phyloP scores from a whole-genome alignment of 2,888 invertebrate species.

The Epsilonema sp. region DNA sequence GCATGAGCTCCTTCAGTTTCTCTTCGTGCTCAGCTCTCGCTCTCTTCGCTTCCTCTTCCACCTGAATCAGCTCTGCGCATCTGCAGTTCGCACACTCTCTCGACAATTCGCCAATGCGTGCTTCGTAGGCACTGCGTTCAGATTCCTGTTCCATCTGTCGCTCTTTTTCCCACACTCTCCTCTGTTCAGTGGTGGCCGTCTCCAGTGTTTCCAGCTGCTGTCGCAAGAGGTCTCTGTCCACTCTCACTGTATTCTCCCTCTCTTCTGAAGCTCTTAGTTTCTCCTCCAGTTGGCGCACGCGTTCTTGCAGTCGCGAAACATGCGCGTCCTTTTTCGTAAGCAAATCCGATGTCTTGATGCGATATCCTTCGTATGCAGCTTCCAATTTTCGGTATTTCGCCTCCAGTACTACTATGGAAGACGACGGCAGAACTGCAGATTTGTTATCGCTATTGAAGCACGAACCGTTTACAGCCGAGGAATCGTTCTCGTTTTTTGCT shows the following conservation, averaged over 20 bases:
- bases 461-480: no score
- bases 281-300: background rate
- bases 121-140: background rate
- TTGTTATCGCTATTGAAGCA: no score
- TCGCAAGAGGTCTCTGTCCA: background rate
- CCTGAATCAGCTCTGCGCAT: no score
- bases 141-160: background rate
- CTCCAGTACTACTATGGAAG: no score
- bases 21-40: no score
- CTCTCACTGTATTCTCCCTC: background rate
- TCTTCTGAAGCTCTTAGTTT: background rate
- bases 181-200: background rate
- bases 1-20: no score
- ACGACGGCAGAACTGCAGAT: no score
- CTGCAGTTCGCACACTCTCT: no score
- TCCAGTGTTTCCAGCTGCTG: background rate
- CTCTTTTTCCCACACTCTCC: background rate
- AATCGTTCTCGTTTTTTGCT: no score
- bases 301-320: slow-evolving; percentile 8
- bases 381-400: no score
- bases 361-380: slow-evolving; percentile 5
- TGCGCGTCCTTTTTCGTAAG: slow-evolving; percentile 8
- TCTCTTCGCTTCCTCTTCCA: no score
- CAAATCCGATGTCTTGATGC: slow-evolving; percentile 6
- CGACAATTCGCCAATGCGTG: background rate